Evolutionary conservation across 2,888 invertebrate genomes (phyloP).

Genomic region (Dasysyrphus albostriatus): DNA sequence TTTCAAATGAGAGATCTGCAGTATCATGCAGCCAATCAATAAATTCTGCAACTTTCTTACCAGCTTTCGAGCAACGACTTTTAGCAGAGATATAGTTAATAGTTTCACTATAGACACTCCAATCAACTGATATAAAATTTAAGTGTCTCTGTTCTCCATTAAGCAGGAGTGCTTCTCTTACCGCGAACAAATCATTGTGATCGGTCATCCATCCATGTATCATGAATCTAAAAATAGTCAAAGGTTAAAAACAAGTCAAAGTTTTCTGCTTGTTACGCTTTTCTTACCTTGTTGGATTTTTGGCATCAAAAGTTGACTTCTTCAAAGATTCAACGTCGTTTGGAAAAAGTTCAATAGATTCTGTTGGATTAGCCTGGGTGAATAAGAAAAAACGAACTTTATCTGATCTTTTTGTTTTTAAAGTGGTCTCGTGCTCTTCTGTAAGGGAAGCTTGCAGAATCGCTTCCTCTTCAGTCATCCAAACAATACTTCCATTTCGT

Average conservation of each 20-base stretch:
- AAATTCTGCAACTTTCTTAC: conserved; percentile 71
- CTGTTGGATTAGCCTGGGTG: conserved; percentile 39
- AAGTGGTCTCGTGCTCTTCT: not conserved
- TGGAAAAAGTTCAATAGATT: conserved; percentile 27
- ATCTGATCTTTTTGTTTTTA: conserved; percentile 6
- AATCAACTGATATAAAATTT: conserved; percentile 86
- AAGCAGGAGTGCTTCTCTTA: conserved; percentile 84
- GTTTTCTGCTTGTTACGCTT: conserved; percentile 77
- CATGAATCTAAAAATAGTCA: conserved; percentile 39
- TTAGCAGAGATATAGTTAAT: conserved; percentile 85
- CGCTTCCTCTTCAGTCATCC: conserved; percentile 55
- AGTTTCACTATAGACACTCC: conserved; percentile 84
- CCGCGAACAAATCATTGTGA: not conserved
- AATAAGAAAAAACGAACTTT: conserved; percentile 61
- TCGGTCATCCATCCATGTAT: conserved; percentile 78
- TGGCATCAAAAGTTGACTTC: conserved; percentile 44
- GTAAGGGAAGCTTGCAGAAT: conserved; percentile 2
- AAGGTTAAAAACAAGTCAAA: not conserved
- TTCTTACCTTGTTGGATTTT: conserved; percentile 82
- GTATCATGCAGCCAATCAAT: conserved; percentile 83
- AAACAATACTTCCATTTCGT: conserved; percentile 48
- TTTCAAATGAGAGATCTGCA: conserved; percentile 84
- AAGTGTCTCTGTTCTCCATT: conserved; percentile 84
- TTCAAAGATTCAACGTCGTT: conserved; percentile 18
- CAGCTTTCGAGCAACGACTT: conserved; percentile 77